phyloP scores from a whole-genome alignment of 2,888 invertebrate species.

The Acanthosepion esculentum region DNA sequence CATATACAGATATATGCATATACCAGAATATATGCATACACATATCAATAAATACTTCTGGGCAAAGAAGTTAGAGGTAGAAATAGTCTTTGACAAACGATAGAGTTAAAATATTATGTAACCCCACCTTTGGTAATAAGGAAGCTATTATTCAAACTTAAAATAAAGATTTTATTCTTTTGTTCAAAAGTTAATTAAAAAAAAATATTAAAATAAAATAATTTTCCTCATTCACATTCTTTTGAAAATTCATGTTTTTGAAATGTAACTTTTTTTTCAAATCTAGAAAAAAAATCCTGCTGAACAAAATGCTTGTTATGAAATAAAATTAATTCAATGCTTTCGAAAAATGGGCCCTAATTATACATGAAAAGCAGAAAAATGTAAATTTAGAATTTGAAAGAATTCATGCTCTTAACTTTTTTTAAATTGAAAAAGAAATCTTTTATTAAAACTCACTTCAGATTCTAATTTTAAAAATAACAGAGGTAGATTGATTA shows the following conservation, averaged over 20 bases:
- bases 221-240: neutral
- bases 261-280: neutral
- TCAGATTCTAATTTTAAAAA: neutral
- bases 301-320: neutral
- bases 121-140: too few species aligned
- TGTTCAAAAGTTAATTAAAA: neutral
- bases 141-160: neutral
- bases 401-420: neutral
- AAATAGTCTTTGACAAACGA: too few species aligned
- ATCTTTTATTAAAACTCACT: neutral
- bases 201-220: conserved; percentile 10
- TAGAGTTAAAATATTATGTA: too few species aligned
- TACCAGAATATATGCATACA: too few species aligned
- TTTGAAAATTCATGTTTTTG: neutral
- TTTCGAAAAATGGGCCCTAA: neutral
- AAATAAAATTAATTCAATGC: neutral
- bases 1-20: too few species aligned
- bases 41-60: too few species aligned
- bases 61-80: too few species aligned
- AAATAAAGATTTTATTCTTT: neutral
- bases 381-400: neutral
- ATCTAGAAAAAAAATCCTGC: neutral
- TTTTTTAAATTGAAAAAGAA: neutral
- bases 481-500: neutral
- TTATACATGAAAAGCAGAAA: neutral